Conservation (phyloP, 2,797 vertebrate genomes). For the Thamnophis elegans region DNA sequence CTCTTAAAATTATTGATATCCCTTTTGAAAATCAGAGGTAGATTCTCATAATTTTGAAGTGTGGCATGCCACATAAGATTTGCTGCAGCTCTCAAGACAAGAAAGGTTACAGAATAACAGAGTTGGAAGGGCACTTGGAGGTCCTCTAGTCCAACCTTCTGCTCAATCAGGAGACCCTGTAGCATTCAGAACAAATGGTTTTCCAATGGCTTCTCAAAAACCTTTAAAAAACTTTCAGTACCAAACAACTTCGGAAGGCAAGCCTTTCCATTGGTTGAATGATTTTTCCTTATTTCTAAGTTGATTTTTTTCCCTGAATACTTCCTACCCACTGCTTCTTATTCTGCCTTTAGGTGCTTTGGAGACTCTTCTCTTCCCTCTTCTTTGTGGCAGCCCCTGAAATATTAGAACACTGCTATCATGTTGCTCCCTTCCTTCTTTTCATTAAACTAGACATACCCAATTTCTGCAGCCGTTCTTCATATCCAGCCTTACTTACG, state of each 20-base stretch:
- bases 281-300: no score
- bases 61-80: neutral
- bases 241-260: no score
- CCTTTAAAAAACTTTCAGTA: neutral
- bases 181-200: neutral
- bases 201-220: neutral
- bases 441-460: no score
- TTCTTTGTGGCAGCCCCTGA: no score
- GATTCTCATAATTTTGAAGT: neutral
- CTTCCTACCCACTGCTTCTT: no score
- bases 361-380: no score
- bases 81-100: neutral
- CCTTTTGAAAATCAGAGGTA: neutral
- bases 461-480: no score
- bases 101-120: neutral
- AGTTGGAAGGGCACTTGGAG: neutral
- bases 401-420: no score
- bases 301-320: no score
- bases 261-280: no score
- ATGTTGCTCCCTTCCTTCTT: no score
- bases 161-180: neutral
- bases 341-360: no score
- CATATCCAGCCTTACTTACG: neutral
- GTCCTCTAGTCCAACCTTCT: neutral
- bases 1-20: neutral